A percentile compares a stretch with the other conserved stretches of the same genome.
Conservation (phyloP, 2,797 vertebrate species). For the Falco cherrug region DNA sequence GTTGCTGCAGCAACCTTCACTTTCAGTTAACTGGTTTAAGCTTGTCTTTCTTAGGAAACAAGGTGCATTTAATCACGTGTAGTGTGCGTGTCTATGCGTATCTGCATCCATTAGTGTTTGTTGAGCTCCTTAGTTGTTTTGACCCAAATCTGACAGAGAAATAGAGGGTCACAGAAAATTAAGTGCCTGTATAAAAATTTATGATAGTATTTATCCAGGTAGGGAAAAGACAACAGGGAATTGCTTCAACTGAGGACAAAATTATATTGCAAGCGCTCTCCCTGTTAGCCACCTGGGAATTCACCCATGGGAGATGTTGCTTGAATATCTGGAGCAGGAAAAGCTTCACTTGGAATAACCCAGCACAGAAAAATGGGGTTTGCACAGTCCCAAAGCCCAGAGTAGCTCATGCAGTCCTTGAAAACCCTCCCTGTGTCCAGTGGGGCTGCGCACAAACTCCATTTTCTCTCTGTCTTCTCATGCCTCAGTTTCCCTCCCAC, state of each 20-base stretch:
- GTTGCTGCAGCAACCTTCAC: slow-evolving; percentile 48
- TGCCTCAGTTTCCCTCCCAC: not conserved
- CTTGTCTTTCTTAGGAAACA: not conserved
- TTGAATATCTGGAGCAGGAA: not conserved
- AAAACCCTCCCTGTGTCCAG: accelerated
- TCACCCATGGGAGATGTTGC: not conserved
- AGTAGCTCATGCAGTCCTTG: not conserved
- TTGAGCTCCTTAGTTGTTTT: not conserved
- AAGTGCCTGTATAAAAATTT: not conserved
- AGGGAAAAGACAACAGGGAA: not conserved
- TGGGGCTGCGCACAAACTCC: not conserved
- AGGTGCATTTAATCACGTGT: not conserved
- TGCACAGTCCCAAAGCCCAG: not conserved
- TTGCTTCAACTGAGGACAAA: not conserved
- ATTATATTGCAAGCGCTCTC: not conserved
- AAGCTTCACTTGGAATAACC: not conserved
- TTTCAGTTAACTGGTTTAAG: slow-evolving; percentile 28
- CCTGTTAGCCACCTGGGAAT: not conserved
- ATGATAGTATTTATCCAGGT: not conserved
- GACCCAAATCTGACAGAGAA: not conserved
- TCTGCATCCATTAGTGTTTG: not conserved
- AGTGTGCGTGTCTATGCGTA: not conserved
- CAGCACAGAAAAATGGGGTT: not conserved
- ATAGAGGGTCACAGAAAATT: not conserved
- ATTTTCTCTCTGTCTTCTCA: not conserved